Base-by-base conservation (phyloP, 2,797 vertebrate species). In the Darevskia mixta region DNA sequence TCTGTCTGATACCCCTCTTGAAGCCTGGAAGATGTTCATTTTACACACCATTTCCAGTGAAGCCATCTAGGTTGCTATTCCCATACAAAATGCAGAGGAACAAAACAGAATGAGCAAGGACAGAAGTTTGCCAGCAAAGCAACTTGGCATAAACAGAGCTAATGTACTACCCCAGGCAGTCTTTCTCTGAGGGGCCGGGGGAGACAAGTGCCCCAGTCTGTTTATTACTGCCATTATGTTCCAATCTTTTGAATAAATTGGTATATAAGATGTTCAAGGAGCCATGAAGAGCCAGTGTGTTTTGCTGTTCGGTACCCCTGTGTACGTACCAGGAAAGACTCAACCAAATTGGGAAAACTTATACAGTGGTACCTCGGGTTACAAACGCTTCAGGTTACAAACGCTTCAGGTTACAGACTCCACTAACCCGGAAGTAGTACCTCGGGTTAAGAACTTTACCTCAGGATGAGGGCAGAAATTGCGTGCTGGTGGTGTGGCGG, bases 21-120 rank as follows among this genome's bases (percentile, higher is more conserved):
- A 85, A 80, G 64, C 49, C 55, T 23, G 66, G 82, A 87, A 55
- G 67, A 88, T 49, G 78, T 80, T 88, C 77, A 80, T 88, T 88
- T 85, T 85, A 80, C 78, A 75, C 77, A 8, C 58, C 77, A 85
- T 88, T 88, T 88, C 83, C 77, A 66, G 83, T 29, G n/a, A 73
- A 85, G 29, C 45, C 77, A 64, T 80, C 67, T 64, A 88, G 77
- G 82, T 15, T 45, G 6, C 76, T 84, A 78, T 85, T 79, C 76
- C 41, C 29, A 73, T 77, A 84, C 64, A 88, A 35, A 80, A 85
- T 38, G 17, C 9, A 73, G 38, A 88, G 58, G 23, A 73, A 80
- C 41, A 18, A 87, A 81, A 82, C 71, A 43, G 41, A 66, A 76
- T 43, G 35, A 79, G 41, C 67, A 85, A 29, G 15, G 9, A 20